phyloP scores from a whole-genome alignment of 2,888 invertebrate species.

The Neoscelio sp. region DNA sequence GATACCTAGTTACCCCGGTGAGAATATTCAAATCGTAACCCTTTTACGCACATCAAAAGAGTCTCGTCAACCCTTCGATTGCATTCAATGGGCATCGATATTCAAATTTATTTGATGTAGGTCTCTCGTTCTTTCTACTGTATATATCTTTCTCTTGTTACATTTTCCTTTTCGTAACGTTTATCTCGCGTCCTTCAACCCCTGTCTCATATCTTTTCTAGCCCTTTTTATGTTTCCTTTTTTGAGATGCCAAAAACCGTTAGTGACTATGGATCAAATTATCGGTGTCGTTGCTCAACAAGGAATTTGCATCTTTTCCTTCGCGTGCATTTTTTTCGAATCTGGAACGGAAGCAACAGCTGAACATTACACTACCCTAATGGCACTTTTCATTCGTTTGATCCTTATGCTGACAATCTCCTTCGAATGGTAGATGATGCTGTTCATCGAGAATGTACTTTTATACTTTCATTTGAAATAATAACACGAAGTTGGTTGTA shows the following conservation, averaged over 20 bases:
- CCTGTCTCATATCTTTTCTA: slow-evolving; percentile 27
- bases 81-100: slow-evolving; percentile 83
- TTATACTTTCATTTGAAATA: too few species aligned
- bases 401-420: slow-evolving; percentile 54
- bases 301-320: slow-evolving; percentile 78
- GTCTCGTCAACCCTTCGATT: slow-evolving; percentile 82
- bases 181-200: slow-evolving; percentile 64
- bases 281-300: slow-evolving; percentile 71
- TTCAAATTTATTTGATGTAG: slow-evolving; percentile 83
- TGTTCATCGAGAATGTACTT: slow-evolving; percentile 10
- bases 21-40: slow-evolving; percentile 83
- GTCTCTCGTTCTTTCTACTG: slow-evolving; percentile 68
- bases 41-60: slow-evolving; percentile 76
- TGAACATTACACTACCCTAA: slow-evolving; percentile 64
- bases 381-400: slow-evolving; percentile 62
- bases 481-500: too few species aligned
- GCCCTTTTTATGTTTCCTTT: slow-evolving; percentile 59
- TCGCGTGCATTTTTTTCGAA: slow-evolving; percentile 70
- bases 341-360: slow-evolving; percentile 78
- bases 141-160: slow-evolving; percentile 64
- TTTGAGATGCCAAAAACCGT: slow-evolving; percentile 73
- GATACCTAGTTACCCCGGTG: slow-evolving; percentile 82
- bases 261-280: slow-evolving; percentile 72
- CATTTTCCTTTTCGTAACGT: slow-evolving; percentile 61
- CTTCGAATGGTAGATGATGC: slow-evolving; percentile 14